Conservation (phyloP, 2,113 vertebrate species). For the Triplophysa rosa region DNA sequence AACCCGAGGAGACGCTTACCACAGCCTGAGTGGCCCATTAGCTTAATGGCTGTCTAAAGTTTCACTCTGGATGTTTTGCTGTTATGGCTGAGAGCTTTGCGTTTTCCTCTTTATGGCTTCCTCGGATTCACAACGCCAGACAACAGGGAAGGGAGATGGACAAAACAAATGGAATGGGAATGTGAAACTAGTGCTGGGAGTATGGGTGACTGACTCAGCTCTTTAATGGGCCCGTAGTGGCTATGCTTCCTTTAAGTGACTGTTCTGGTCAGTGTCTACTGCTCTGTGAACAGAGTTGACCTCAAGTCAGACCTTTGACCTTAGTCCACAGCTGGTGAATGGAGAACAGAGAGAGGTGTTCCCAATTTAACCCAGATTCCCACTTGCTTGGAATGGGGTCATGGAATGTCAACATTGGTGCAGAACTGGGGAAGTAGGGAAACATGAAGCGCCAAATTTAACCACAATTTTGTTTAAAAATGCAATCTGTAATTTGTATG, state of each 20-base stretch:
- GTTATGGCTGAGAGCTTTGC: constrained; percentile 75
- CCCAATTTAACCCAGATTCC: constrained; percentile 59
- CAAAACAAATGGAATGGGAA: constrained; percentile 67
- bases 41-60: constrained; percentile 78
- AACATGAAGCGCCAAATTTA: background rate
- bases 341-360: constrained; percentile 56
- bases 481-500: background rate
- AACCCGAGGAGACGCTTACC: constrained; percentile 52
- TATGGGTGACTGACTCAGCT: constrained; percentile 24
- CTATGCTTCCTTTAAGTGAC: constrained; percentile 34
- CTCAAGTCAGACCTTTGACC: constrained; percentile 46
- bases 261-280: constrained; percentile 38
- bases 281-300: constrained; percentile 31
- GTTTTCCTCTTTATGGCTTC: constrained; percentile 75
- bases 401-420: background rate
- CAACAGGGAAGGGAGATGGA: constrained; percentile 65
- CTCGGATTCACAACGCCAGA: constrained; percentile 72
- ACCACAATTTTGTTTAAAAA: background rate
- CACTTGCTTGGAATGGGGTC: constrained; percentile 3
- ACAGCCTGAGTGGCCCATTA: constrained; percentile 74
- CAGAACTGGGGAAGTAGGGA: background rate
- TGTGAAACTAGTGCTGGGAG: constrained; percentile 51
- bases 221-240: constrained; percentile 34
- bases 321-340: constrained; percentile 59
- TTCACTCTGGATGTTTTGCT: constrained; percentile 75